phyloP scores from a whole-genome alignment of 2,113 vertebrate species.

The Hyla sarda region DNA sequence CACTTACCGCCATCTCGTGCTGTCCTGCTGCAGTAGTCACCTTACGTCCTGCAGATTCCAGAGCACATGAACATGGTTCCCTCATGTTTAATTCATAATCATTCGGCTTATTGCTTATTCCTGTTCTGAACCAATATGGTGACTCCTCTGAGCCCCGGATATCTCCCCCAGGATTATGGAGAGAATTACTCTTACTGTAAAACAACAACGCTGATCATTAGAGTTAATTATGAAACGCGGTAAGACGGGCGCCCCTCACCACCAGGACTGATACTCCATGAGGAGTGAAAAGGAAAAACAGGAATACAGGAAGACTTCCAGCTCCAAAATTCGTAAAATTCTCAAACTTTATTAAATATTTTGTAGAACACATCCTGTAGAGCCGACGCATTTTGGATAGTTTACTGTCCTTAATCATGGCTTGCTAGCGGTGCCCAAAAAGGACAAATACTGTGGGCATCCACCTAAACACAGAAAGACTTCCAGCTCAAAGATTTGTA shows the following conservation, averaged over 20 bases:
- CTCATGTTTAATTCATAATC: slow-evolving; percentile 16
- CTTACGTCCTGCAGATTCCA: background rate
- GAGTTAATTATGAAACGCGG: background rate
- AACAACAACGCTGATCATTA: background rate
- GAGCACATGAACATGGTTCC: background rate
- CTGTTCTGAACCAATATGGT: slow-evolving; percentile 3
- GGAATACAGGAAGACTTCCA: too few relatives aligned
- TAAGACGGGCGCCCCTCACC: background rate
- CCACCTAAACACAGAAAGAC: too few relatives aligned
- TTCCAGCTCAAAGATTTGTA: too few relatives aligned
- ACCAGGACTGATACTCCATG: background rate
- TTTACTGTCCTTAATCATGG: too few relatives aligned
- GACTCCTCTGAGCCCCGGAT: background rate
- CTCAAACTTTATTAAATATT: too few relatives aligned
- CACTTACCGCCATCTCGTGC: background rate
- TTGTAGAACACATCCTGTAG: too few relatives aligned
- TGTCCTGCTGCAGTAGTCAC: background rate
- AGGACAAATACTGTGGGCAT: too few relatives aligned
- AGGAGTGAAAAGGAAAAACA: too few relatives aligned
- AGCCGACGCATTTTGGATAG: too few relatives aligned
- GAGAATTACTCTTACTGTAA: slow-evolving; percentile 7
- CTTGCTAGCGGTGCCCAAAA: too few relatives aligned
- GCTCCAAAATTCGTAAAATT: too few relatives aligned
- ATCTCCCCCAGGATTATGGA: background rate
- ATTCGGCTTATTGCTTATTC: background rate